A percentile compares a stretch with the other conserved stretches of the same genome.
These are phyloP conservation scores for Etheostoma cragini DNA, from an alignment of 2,113 vertebrate genomes.

Conservation along the genomic window DNA sequence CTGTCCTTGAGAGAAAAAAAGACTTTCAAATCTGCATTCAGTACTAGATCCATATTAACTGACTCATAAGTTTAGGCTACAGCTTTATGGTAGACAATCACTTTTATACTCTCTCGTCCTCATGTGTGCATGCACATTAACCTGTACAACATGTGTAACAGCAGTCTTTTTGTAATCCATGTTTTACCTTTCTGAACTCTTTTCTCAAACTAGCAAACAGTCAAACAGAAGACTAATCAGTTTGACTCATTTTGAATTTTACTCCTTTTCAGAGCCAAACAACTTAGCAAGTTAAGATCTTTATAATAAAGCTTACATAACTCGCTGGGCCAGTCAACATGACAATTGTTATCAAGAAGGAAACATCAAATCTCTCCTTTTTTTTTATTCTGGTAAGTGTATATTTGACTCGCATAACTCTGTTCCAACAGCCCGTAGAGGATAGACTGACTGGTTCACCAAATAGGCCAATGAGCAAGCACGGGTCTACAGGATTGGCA, in stretches of 20 bases:
- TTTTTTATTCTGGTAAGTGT: not conserved
- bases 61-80: not conserved
- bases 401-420: not conserved
- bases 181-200: not conserved
- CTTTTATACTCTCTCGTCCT: not conserved
- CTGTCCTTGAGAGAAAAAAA: constrained; percentile 21
- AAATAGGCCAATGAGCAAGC: constrained; percentile 14
- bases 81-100: not conserved
- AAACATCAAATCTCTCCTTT: not conserved
- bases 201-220: not conserved
- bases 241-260: not conserved
- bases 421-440: not conserved
- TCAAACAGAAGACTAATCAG: too few species aligned
- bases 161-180: constrained; percentile 11
- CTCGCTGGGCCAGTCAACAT: not conserved
- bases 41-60: constrained; percentile 7
- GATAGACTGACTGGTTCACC: constrained; percentile 23
- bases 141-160: not conserved
- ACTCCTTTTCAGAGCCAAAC: not conserved
- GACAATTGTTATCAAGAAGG: not conserved
- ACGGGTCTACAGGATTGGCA: constrained; percentile 27
- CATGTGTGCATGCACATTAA: constrained; percentile 1
- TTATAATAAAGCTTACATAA: not conserved
- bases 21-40: not conserved
- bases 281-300: not conserved